A percentile compares a stretch with the other conserved stretches of the same genome.
Conservation (phyloP, 2,113 vertebrate genomes). For the Chloroceryle aenea region DNA sequence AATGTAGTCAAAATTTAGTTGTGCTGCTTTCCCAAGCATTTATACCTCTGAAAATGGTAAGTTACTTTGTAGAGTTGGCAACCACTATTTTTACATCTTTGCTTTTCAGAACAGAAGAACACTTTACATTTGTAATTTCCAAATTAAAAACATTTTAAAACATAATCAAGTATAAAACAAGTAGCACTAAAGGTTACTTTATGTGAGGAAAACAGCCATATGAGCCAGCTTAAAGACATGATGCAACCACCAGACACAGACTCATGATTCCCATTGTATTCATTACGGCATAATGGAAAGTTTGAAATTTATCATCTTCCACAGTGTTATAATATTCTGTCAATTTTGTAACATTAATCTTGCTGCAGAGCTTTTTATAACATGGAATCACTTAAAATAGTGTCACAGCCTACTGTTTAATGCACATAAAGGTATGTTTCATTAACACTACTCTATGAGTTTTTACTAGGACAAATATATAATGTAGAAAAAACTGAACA, state of each 20-base stretch:
- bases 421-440: slow-evolving; percentile 65
- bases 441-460: slow-evolving; percentile 48
- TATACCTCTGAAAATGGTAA: neutral
- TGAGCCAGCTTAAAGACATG: neutral
- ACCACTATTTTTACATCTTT: neutral
- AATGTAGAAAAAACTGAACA: slow-evolving; percentile 8
- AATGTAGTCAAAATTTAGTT: neutral
- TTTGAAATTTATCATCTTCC: slow-evolving; percentile 62
- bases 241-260: slow-evolving; percentile 33
- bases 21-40: neutral
- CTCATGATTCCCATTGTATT: slow-evolving; percentile 10
- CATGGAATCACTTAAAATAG: slow-evolving; percentile 66
- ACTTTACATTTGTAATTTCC: neutral
- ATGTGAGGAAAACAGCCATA: neutral
- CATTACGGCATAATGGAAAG: slow-evolving; percentile 40
- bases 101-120: neutral
- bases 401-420: slow-evolving; percentile 50
- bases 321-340: slow-evolving; percentile 66
- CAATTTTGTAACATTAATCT: slow-evolving; percentile 71
- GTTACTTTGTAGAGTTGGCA: neutral
- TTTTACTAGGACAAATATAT: slow-evolving; percentile 62
- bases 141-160: slow-evolving; percentile 17
- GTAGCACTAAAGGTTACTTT: neutral
- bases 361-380: slow-evolving; percentile 69
- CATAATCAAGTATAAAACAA: neutral